Base-by-base conservation (phyloP, 2,888 invertebrate species). In the Drosophila mimica region DNA sequence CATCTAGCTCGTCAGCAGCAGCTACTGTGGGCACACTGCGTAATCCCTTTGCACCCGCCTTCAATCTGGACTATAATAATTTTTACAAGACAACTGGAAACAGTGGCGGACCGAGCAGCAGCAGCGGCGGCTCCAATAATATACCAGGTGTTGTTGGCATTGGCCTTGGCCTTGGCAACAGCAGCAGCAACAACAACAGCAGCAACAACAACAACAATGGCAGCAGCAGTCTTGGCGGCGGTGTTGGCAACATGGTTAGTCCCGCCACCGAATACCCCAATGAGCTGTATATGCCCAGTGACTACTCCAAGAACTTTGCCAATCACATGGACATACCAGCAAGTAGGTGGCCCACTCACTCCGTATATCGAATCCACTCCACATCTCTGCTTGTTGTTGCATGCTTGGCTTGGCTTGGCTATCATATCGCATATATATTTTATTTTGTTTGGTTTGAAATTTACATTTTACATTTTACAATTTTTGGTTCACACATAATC, bases 291-390 rank as follows among this genome's bases (percentile, higher is more conserved):
- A 89, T 92, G 84, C 87, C 91, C 58, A 92, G 89, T 76, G 93
- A 93, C 69, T 93, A 92, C 83, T 84, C 92, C 20, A 93, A 93
- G 82, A 92, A 90, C 70, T 92, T 92, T 81, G 92, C 91, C 58
- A 93, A 93, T 64, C 93, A 93, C 75, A 93, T 93, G 93, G 93
- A 93, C 75, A 93, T 93, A 76, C 93, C 93, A 51, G 88, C 92
- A 92, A 93, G 93, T 93, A 92, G 89, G 92, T 91, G 61, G 3
- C 70, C 33, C 54, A 56, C 20, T 31, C 38, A n/a, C 17, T 6
- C 15, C 30, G 36, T 38, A 36, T 38, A 33, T 30, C 28, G 51
- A 17, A 46, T 25, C 20, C 36, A 9, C n/a, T 25, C n/a, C 59
- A 38, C 43, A 69, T 46, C 30, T 75, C n/a, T 86, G 56, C 40